These are phyloP conservation scores for Heliconius eleuchia DNA, from an alignment of 1,140 invertebrate genomes.

Conservation along the genomic window DNA sequence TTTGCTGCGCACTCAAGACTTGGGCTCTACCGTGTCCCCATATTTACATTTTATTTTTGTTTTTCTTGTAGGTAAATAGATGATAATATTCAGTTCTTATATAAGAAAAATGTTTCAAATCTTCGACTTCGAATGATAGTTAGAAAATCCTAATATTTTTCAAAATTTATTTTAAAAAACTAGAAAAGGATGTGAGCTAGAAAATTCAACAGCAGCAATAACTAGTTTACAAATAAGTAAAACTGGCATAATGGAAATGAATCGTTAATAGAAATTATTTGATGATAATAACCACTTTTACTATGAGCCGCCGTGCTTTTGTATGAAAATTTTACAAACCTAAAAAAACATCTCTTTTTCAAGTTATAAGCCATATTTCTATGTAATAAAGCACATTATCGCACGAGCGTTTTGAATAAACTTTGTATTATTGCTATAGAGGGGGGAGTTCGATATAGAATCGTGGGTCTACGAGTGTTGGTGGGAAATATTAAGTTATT, in stretches of 20 bases:
- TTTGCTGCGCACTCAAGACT: no score
- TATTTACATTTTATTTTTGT: no score
- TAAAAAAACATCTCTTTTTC: background rate
- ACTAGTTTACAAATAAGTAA: background rate
- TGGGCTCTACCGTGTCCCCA: no score
- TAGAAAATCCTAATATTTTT: no score
- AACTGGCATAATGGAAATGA: constrained; percentile 15
- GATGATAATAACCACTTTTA: constrained; percentile 46
- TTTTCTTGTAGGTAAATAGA: no score
- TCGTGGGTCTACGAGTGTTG: constrained; percentile 32
- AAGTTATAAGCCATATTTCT: background rate
- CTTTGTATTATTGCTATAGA: constrained; percentile 15
- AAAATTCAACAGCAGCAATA: no score
- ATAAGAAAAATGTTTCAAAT: no score
- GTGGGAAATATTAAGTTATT: constrained; percentile 63
- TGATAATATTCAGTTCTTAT: no score
- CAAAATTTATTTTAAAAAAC: no score
- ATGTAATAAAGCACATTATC: constrained; percentile 21
- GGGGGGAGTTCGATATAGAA: constrained; percentile 21
- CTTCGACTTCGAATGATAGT: no score
- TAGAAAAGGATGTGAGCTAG: no score
- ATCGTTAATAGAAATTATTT: constrained; percentile 57
- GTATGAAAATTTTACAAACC: constrained; percentile 16
- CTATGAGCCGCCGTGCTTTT: constrained; percentile 36
- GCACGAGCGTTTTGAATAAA: background rate